Evolutionary conservation across 2,797 vertebrate genomes (phyloP), one percentile per base, ranked within the genome.

Genomic region (Sebastes kiyomatsui): DNA sequence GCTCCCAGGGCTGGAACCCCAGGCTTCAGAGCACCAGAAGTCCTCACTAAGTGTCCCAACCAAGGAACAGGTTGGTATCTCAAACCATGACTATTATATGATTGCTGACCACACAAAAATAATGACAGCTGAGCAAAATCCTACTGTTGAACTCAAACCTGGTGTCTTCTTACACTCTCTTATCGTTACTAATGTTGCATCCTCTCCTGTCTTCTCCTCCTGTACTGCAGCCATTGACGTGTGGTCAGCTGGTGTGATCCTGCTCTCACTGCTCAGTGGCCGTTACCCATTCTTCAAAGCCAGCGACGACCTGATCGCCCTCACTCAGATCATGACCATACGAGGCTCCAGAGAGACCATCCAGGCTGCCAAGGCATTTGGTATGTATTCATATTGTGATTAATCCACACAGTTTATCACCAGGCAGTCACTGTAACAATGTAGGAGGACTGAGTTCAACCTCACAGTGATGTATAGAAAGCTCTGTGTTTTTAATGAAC

Each of bases 241-340:
- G 93, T 99, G 99, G 98, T 98, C 99, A 69, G 97, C 98, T 75
- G 99, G 98, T 59, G 97, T 99, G 52, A 95, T 99, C 90, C 96
- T 99, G 92, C 97, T 99, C 58, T 99, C 97, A 9, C 94, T 99
- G 79, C 96, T 99, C 72, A 99, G 98, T 88, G 97, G 97, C 67
- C 96, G 98, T 77, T 99, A 99, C 88, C 98, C 98, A 2, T 99
- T 99, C 95, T 99, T 99, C 92, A 99, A 99, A 96, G 98, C 98
- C 85, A 97, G 96, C 18, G 98, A 99, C 90, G 99, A 99, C 95
- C 95, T 99, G 93, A 96, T 98, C 38, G 97, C 97, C 68, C 95
- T 99, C 90, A 94, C 97, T 84, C 99, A 99, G 93, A 99, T 99
- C 88, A 99, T 99, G 97, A 97, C 97, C 83, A 96, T 99, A 88